A percentile compares a stretch with the other conserved stretches of the same genome.
Evolutionary conservation across 2,888 invertebrate species (phyloP).

Genomic region (Nemotelus pantherinus): DNA sequence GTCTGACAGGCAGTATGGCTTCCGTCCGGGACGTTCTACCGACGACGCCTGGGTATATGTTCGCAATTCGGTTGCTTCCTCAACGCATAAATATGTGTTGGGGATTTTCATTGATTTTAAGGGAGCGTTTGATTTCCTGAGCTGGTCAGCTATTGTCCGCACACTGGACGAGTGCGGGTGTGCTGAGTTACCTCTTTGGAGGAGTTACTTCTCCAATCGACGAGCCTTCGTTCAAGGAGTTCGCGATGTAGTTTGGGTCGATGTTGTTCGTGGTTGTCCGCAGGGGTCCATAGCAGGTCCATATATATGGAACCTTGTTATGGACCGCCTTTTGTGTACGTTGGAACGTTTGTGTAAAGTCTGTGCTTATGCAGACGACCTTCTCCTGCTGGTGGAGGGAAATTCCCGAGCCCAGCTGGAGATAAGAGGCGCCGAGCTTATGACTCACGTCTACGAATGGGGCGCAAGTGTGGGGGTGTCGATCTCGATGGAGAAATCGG

Average conservation of each 20-base stretch:
- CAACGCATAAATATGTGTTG: neutral
- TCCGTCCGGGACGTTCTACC: neutral
- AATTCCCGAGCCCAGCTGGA: too few relatives aligned
- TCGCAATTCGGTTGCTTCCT: neutral
- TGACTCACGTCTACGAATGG: neutral
- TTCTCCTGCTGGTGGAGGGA: neutral
- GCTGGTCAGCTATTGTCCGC: neutral
- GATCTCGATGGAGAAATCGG: neutral
- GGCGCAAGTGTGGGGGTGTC: neutral
- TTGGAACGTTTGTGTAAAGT: neutral
- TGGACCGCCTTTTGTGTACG: neutral
- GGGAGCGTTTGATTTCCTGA: neutral
- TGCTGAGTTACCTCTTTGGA: neutral
- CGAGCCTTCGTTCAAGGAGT: neutral
- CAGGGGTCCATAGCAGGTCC: conserved; percentile 8
- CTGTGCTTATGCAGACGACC: neutral
- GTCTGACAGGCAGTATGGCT: neutral
- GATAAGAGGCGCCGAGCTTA: too few relatives aligned
- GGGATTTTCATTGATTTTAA: neutral
- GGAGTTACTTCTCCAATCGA: neutral
- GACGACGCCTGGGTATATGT: neutral
- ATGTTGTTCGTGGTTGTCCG: neutral
- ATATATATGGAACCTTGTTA: neutral
- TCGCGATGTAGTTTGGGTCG: neutral
- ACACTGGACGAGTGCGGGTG: too few relatives aligned